Percentiles rank a stretch among this genome's conserved stretches.
Conservation (phyloP, 2,888 invertebrate species). For the Pyrrhia umbra region DNA sequence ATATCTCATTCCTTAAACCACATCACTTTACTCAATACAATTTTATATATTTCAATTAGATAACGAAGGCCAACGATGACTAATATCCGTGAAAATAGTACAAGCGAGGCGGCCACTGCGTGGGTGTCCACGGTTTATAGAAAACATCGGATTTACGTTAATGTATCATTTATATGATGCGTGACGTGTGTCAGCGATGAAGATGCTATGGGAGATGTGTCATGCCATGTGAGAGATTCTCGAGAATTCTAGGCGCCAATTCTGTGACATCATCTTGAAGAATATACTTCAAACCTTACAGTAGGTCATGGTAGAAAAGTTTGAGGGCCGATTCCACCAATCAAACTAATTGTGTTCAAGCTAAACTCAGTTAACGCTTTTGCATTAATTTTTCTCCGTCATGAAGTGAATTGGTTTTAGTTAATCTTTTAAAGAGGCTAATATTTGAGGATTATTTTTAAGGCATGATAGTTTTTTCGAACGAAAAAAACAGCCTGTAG, state of each 20-base stretch:
- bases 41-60: constrained; percentile 65
- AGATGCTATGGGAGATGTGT: constrained; percentile 25
- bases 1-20: constrained; percentile 20
- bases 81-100: constrained; percentile 67
- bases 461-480: too few relatives aligned
- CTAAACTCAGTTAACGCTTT: too few relatives aligned
- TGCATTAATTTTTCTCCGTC: too few relatives aligned
- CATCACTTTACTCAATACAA: constrained; percentile 31
- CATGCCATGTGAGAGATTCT: constrained; percentile 28
- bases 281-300: neutral
- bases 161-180: constrained; percentile 31
- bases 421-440: too few relatives aligned
- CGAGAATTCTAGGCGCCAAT: constrained; percentile 40
- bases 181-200: constrained; percentile 14
- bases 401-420: too few relatives aligned
- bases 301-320: too few relatives aligned
- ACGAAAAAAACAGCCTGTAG: too few relatives aligned
- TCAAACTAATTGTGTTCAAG: too few relatives aligned
- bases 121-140: constrained; percentile 28
- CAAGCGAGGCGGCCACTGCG: constrained; percentile 28
- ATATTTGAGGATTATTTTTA: too few relatives aligned
- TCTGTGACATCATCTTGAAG: constrained; percentile 15
- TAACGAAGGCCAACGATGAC: constrained; percentile 63
- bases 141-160: constrained; percentile 35
- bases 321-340: too few relatives aligned